Evolutionary conservation across 2,113 vertebrate genomes (phyloP).

Genomic region (Camelus bactrianus): DNA sequence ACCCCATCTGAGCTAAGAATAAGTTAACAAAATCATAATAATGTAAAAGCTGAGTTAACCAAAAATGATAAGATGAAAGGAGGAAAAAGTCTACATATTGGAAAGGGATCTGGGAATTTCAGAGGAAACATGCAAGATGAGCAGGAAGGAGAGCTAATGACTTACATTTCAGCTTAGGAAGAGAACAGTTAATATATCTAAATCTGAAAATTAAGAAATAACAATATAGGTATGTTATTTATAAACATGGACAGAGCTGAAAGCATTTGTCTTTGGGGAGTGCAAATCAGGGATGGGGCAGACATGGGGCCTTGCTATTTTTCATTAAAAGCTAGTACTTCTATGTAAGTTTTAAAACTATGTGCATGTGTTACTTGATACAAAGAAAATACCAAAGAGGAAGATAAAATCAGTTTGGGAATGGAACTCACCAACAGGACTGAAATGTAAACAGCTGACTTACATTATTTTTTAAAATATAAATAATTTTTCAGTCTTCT

Average conservation of each 20-base stretch:
- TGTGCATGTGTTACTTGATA: background rate
- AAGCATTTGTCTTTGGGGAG: background rate
- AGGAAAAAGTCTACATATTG: background rate
- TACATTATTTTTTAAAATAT: background rate
- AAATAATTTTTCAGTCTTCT: background rate
- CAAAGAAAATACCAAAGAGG: slow-evolving; percentile 56
- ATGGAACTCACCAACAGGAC: slow-evolving; percentile 49
- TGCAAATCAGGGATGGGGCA: background rate
- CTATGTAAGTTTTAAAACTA: background rate
- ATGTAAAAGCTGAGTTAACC: background rate
- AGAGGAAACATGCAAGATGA: background rate
- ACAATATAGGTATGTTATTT: background rate
- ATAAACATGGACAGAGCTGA: background rate
- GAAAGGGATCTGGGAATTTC: background rate
- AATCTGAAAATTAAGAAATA: slow-evolving; percentile 30
- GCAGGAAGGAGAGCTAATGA: background rate
- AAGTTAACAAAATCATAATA: background rate
- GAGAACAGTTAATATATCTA: background rate
- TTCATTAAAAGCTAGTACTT: background rate
- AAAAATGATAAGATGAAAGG: background rate
- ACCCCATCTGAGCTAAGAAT: background rate
- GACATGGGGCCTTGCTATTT: background rate
- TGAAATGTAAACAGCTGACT: slow-evolving; percentile 33
- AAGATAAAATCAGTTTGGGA: slow-evolving; percentile 61
- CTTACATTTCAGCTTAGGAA: background rate